Percentiles rank a stretch among this genome's conserved stretches.
phyloP scores from a whole-genome alignment of 2,888 invertebrate species.

The Mythimna albipuncta region DNA sequence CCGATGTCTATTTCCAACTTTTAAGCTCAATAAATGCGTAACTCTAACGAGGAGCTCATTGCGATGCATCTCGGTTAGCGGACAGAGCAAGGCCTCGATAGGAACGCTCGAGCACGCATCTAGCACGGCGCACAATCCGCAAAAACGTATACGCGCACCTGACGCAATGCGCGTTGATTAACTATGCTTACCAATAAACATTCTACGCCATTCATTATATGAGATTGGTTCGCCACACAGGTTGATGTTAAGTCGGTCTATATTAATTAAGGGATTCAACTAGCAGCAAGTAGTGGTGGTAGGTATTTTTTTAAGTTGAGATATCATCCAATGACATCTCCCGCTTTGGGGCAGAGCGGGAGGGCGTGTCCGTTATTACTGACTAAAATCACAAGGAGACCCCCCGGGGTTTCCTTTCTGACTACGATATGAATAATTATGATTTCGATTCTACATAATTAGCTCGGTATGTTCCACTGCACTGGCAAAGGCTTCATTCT shows the following conservation, averaged over 20 bases:
- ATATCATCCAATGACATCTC: too few relatives aligned
- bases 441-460: too few relatives aligned
- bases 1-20: neutral
- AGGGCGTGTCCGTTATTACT: too few relatives aligned
- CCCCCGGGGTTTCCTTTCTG: too few relatives aligned
- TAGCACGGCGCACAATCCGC: conserved; percentile 61
- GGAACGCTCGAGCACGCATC: conserved; percentile 64
- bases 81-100: conserved; percentile 72
- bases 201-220: conserved; percentile 61
- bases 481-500: too few relatives aligned
- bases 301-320: too few relatives aligned
- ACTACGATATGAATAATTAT: too few relatives aligned
- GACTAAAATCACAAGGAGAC: too few relatives aligned
- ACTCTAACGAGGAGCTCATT: conserved; percentile 67
- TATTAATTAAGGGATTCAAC: neutral
- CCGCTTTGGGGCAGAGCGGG: too few relatives aligned
- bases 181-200: conserved; percentile 70
- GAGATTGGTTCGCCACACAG: conserved; percentile 48
- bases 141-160: conserved; percentile 64
- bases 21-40: conserved; percentile 53
- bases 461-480: too few relatives aligned
- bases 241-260: conserved; percentile 11
- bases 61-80: conserved; percentile 75
- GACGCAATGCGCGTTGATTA: conserved; percentile 64
- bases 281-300: neutral